A percentile compares a stretch with the other conserved stretches of the same genome.
Evolutionary conservation across 1,140 invertebrate genomes (phyloP).

Genomic region (Plodia interpunctella): DNA sequence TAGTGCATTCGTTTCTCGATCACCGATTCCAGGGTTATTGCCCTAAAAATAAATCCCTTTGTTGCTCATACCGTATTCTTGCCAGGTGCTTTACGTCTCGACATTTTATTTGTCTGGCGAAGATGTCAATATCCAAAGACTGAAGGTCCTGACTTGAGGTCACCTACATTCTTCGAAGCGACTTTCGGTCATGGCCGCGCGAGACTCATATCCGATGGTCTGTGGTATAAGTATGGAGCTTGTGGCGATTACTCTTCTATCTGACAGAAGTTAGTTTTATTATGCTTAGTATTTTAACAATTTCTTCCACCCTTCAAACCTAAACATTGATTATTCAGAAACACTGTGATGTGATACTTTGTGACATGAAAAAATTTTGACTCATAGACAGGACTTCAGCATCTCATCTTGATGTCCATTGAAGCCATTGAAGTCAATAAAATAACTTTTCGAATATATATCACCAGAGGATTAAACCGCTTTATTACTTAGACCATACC

Average conservation of each 20-base stretch:
- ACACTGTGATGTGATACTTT: no score
- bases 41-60: slow-evolving; percentile 1
- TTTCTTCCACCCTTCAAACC: no score
- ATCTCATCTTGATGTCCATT: no score
- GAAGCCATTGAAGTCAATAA: no score
- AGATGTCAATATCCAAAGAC: slow-evolving; percentile 52
- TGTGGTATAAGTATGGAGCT: not conserved
- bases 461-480: no score
- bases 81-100: not conserved
- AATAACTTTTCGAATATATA: no score
- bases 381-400: no score
- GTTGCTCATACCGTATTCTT: slow-evolving; percentile 1
- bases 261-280: not conserved
- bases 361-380: no score
- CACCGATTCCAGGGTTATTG: not conserved
- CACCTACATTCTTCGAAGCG: slow-evolving; percentile 62
- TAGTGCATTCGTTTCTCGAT: not conserved
- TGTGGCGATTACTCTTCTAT: not conserved
- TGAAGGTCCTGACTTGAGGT: slow-evolving; percentile 59
- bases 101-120: slow-evolving; percentile 12
- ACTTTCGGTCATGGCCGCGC: slow-evolving; percentile 57
- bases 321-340: no score
- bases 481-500: not conserved
- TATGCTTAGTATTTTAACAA: no score
- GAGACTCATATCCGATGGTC: slow-evolving; percentile 47